Base-by-base conservation (phyloP, 2,113 vertebrate species). In the Ageneiosus marmoratus region DNA sequence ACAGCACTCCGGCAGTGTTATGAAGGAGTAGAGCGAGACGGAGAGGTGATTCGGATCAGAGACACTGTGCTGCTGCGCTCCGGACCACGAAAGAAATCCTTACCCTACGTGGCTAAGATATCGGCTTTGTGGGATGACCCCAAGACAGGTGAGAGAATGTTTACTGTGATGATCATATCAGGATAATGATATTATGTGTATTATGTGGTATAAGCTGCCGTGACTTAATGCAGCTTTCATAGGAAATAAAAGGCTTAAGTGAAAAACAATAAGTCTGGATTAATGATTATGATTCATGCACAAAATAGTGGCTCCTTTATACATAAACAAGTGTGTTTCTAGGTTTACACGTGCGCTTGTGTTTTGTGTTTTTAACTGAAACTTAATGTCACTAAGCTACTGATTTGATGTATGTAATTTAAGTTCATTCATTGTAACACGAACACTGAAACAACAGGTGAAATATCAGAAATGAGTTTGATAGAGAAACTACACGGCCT, bases 121-220 rank as follows among this genome's bases (percentile, higher is more conserved):
- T 99, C 98, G 0, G 95, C 98, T 0, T 95, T 99, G 86, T 99
- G 98, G 98, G 97, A 99, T 86, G 97, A 99, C 85, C 98, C 98
- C 11, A 97, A 98, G 90, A 97, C 97, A 93, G 98, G 98, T 99
- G 93, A 80, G 83, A 56, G 10, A 55, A 37, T 11, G 24, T 44
- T 50, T 44, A 24, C 29, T 56, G 3, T 72, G 22, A 58, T 63
- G 34, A 70, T 80, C 78, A 41, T n/a, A n/a, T n/a, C n/a, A n/a
- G n/a, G n/a, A n/a, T n/a, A n/a, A n/a, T n/a, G n/a, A n/a, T n/a
- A n/a, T n/a, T n/a, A n/a, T n/a, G n/a, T n/a, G n/a, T n/a, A n/a
- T n/a, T n/a, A n/a, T n/a, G n/a, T n/a, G n/a, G n/a, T n/a, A n/a
- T n/a, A n/a, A n/a, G n/a, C n/a, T n/a, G n/a, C n/a, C n/a, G n/a